A percentile compares a stretch with the other conserved stretches of the same genome.
phyloP scores from a whole-genome alignment of 2,888 invertebrate species.

The Kryphioiulus occultus region DNA sequence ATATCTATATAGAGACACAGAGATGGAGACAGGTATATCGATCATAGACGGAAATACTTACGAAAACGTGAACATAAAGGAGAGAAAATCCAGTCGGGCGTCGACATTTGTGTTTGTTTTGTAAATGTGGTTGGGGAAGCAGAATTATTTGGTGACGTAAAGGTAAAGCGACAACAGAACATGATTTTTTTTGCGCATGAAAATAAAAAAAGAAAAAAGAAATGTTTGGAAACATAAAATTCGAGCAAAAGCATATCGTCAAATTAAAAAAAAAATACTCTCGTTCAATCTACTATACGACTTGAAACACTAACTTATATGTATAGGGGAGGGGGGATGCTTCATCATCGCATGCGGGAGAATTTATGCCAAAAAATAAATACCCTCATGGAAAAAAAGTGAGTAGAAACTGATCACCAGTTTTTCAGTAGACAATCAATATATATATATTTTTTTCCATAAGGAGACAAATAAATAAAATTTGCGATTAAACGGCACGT shows the following conservation, averaged over 20 bases:
- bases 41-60: not conserved
- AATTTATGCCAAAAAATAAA: too few species aligned
- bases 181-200: not conserved
- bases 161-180: constrained; percentile 32
- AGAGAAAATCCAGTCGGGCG: not conserved
- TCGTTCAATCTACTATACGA: too few species aligned
- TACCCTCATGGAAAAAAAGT: too few species aligned
- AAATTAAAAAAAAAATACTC: too few species aligned
- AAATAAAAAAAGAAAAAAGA: constrained; percentile 51
- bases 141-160: constrained; percentile 33
- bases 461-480: too few species aligned
- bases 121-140: constrained; percentile 34
- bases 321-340: too few species aligned
- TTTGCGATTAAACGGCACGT: too few species aligned
- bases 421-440: too few species aligned
- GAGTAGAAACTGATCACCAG: too few species aligned
- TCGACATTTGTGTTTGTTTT: not conserved
- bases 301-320: too few species aligned
- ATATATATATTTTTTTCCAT: too few species aligned
- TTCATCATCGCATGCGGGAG: too few species aligned
- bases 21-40: not conserved
- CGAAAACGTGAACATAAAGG: not conserved
- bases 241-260: not conserved
- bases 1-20: not conserved
- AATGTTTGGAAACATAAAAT: not conserved